Evolutionary conservation across 53 echinoderm and acorn worm species (phyloP).

Genomic region (Patiria pectinifera): DNA sequence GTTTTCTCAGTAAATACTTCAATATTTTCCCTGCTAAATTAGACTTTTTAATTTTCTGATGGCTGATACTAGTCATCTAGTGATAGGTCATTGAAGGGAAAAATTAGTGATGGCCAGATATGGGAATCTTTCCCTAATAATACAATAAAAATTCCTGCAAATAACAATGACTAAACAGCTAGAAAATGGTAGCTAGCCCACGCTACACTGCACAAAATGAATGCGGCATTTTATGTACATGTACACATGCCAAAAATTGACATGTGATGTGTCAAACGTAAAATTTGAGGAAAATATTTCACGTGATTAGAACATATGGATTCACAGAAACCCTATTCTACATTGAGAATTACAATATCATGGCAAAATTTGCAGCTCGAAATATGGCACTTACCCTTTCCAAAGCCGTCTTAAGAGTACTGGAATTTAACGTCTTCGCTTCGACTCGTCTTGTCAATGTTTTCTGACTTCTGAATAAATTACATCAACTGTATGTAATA

Average conservation of each 20-base stretch:
- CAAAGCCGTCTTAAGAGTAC: not conserved
- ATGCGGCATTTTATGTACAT: not conserved
- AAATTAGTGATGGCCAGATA: too few species aligned
- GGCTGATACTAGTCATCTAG: too few species aligned
- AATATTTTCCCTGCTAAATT: too few species aligned
- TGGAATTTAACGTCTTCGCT: not conserved
- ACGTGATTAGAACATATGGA: not conserved
- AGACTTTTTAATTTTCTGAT: too few species aligned
- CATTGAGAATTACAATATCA: not conserved
- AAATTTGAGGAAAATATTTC: not conserved
- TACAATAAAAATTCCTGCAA: too few species aligned
- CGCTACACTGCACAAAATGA: not conserved
- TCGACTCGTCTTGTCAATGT: not conserved
- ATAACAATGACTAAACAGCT: too few species aligned
- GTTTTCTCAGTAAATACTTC: too few species aligned
- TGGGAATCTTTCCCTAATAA: too few species aligned
- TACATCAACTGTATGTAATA: not conserved
- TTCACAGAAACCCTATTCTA: not conserved
- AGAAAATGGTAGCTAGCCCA: not conserved
- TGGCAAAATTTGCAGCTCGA: not conserved
- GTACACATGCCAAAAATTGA: not conserved
- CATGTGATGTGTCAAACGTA: not conserved
- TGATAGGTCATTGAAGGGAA: too few species aligned
- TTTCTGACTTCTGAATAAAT: not conserved
- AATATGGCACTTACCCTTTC: not conserved